Conservation (phyloP, 2,113 vertebrate genomes). For the Siniperca chuatsi region DNA sequence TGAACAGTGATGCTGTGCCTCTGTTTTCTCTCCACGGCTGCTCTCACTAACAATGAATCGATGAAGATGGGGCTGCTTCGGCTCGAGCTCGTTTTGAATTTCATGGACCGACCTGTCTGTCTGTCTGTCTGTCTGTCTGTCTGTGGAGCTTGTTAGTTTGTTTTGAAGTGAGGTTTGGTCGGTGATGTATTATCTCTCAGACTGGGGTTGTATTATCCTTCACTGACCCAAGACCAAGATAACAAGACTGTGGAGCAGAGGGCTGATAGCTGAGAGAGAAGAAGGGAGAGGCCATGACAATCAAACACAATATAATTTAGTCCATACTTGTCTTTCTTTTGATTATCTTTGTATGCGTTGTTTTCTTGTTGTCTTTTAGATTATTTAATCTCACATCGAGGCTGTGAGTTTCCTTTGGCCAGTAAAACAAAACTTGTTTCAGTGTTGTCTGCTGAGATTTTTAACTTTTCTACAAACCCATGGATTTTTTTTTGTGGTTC, state of each 20-base stretch:
- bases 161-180: conserved; percentile 4
- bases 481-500: neutral
- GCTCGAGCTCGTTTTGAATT: conserved; percentile 5
- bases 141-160: conserved; percentile 34
- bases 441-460: neutral
- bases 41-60: neutral
- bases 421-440: neutral
- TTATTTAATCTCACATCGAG: neutral
- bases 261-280: neutral
- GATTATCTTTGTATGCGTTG: neutral
- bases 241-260: conserved; percentile 16
- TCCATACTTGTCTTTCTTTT: neutral
- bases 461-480: neutral
- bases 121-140: neutral
- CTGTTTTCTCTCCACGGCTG: neutral
- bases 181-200: neutral
- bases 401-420: no score
- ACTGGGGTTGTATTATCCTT: conserved; percentile 4
- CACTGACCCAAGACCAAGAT: conserved; percentile 25
- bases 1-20: neutral
- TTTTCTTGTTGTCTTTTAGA: neutral
- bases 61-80: neutral
- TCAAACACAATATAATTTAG: neutral
- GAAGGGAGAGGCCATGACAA: neutral
- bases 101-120: neutral